These are phyloP conservation scores for Trachelus tabidus DNA, from an alignment of 2,888 invertebrate species.

Conservation along the genomic window DNA sequence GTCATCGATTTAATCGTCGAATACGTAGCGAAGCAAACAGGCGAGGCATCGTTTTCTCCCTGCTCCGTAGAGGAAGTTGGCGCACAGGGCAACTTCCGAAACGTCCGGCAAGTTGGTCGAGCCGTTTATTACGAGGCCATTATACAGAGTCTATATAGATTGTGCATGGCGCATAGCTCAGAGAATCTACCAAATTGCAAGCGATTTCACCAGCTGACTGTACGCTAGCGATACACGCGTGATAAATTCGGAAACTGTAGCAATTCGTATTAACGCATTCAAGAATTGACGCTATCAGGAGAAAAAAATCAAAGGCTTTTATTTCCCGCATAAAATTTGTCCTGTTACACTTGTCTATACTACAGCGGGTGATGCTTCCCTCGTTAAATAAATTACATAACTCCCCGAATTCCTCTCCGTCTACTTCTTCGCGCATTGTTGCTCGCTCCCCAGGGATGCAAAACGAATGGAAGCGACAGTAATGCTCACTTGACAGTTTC, in stretches of 20 bases:
- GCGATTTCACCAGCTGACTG: not conserved
- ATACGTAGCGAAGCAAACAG: not conserved
- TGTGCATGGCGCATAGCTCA: not conserved
- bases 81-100: not conserved
- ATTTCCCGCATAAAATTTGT: slow-evolving; percentile 36
- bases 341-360: slow-evolving; percentile 27
- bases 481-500: slow-evolving; percentile 23
- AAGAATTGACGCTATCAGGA: slow-evolving; percentile 27
- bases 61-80: not conserved
- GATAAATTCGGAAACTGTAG: not conserved
- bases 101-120: not conserved
- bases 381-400: slow-evolving; percentile 54
- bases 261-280: not conserved
- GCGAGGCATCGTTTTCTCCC: not conserved
- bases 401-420: slow-evolving; percentile 7
- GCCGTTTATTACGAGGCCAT: not conserved
- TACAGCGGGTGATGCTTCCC: slow-evolving; percentile 31
- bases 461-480: slow-evolving; percentile 15
- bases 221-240: too few relatives aligned
- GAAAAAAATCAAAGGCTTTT: slow-evolving; percentile 32
- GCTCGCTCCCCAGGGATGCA: slow-evolving; percentile 31
- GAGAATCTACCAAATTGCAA: not conserved
- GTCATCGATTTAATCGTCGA: not conserved
- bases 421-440: slow-evolving; percentile 35
- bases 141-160: not conserved